These are phyloP conservation scores for Lamprologus speciosus DNA, from an alignment of 2,113 vertebrate species.

Conservation along the genomic window DNA sequence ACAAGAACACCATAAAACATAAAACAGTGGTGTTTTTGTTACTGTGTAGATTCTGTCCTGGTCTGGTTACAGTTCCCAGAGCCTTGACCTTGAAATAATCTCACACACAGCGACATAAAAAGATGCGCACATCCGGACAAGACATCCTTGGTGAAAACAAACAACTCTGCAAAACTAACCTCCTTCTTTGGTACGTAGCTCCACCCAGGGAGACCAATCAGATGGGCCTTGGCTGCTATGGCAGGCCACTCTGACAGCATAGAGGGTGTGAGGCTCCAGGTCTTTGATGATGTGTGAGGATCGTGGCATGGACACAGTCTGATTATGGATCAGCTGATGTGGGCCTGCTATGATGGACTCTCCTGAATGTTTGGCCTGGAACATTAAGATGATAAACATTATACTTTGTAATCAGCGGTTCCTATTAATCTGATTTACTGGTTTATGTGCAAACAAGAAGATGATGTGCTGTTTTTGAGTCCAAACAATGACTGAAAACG, in stretches of 20 bases:
- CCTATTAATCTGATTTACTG: neutral
- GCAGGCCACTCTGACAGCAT: constrained; percentile 78
- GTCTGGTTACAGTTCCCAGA: neutral
- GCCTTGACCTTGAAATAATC: neutral
- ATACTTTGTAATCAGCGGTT: neutral
- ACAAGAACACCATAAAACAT: neutral
- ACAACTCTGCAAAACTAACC: constrained; percentile 63
- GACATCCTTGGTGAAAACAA: neutral
- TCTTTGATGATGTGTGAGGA: constrained; percentile 59
- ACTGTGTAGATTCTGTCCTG: neutral
- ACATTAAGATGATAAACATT: neutral
- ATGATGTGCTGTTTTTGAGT: neutral
- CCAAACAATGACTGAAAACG: fast-evolving
- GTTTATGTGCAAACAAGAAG: neutral
- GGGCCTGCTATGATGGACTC: neutral
- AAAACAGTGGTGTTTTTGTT: neutral
- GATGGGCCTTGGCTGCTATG: constrained; percentile 77
- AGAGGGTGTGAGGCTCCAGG: constrained; percentile 71
- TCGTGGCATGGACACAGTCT: constrained; percentile 70
- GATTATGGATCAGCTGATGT: constrained; percentile 61
- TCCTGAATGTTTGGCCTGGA: constrained; percentile 46
- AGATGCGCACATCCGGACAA: neutral
- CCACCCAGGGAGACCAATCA: constrained; percentile 78
- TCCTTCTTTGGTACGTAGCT: constrained; percentile 71
- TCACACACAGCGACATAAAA: neutral